Percentiles rank a stretch among this genome's conserved stretches.
Evolutionary conservation across 2,888 invertebrate genomes (phyloP).

Genomic region (Nymphalis c-album): DNA sequence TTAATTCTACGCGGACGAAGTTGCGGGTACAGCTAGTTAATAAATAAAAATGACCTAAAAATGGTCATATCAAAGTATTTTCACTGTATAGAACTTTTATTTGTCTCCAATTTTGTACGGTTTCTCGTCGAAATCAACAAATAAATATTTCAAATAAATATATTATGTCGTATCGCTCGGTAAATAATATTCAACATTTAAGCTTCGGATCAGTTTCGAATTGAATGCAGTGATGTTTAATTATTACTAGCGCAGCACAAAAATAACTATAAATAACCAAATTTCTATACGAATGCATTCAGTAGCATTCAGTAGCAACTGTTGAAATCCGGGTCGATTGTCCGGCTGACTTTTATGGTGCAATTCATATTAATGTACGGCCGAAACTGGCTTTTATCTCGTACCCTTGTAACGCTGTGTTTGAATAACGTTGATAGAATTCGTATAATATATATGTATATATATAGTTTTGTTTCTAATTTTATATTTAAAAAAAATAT

Average conservation of each 20-base stretch:
- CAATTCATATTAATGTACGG: slow-evolving; percentile 46
- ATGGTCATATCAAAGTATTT: no score
- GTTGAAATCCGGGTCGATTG: slow-evolving; percentile 40
- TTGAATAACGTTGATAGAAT: slow-evolving; percentile 6
- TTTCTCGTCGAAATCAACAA: no score
- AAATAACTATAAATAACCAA: slow-evolving; percentile 26
- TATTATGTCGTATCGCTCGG: no score
- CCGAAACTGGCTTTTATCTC: slow-evolving; percentile 5
- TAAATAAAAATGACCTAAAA: no score
- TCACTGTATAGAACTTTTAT: no score
- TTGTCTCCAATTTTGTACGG: no score
- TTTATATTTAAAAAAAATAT: background rate
- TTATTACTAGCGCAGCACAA: slow-evolving; percentile 9
- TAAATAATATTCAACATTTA: no score
- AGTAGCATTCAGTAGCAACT: slow-evolving; percentile 23
- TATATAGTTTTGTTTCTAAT: background rate
- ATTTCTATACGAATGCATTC: slow-evolving; percentile 23
- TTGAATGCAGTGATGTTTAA: slow-evolving; percentile 2
- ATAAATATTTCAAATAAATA: no score
- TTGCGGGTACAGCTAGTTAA: no score
- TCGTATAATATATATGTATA: slow-evolving; percentile 5
- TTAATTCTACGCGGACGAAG: no score
- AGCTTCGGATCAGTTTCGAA: background rate
- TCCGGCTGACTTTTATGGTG: slow-evolving; percentile 69
- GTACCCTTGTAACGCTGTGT: background rate